Conservation (phyloP, 1,140 invertebrate species). For the Trichonephila clavipes region DNA sequence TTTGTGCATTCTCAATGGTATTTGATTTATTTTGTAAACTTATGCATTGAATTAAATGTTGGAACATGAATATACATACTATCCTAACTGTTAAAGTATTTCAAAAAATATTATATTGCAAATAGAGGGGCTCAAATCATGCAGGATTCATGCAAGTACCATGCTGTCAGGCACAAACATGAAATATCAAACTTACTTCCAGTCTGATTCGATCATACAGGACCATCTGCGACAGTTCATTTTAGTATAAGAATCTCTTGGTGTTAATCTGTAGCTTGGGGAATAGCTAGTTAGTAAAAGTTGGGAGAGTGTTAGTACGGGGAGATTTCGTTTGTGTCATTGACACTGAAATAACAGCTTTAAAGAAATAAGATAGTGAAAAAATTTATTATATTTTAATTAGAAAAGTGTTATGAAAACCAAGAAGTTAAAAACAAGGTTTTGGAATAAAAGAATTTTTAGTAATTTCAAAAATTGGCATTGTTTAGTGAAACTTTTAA, state of each 20-base stretch:
- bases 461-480: too few relatives aligned
- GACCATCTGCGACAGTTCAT: conserved; percentile 60
- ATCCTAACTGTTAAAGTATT: not conserved
- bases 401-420: too few relatives aligned
- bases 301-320: conserved; percentile 7
- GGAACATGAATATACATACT: not conserved
- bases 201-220: conserved; percentile 51
- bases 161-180: not conserved
- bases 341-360: too few relatives aligned
- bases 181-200: conserved; percentile 56
- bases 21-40: too few relatives aligned
- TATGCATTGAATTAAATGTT: not conserved
- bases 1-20: too few relatives aligned
- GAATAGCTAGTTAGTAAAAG: conserved; percentile 52
- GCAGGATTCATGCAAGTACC: not conserved
- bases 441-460: too few relatives aligned
- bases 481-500: too few relatives aligned
- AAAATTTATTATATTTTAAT: too few relatives aligned
- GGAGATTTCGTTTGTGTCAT: not conserved
- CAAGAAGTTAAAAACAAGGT: too few relatives aligned
- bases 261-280: conserved; percentile 51
- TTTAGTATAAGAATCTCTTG: conserved; percentile 33
- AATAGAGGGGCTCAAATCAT: not conserved
- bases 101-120: not conserved
- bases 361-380: too few relatives aligned